A percentile compares a stretch with the other conserved stretches of the same genome.
These are phyloP conservation scores for Cephalotes varians DNA, from an alignment of 2,888 invertebrate species.

Conservation along the genomic window DNA sequence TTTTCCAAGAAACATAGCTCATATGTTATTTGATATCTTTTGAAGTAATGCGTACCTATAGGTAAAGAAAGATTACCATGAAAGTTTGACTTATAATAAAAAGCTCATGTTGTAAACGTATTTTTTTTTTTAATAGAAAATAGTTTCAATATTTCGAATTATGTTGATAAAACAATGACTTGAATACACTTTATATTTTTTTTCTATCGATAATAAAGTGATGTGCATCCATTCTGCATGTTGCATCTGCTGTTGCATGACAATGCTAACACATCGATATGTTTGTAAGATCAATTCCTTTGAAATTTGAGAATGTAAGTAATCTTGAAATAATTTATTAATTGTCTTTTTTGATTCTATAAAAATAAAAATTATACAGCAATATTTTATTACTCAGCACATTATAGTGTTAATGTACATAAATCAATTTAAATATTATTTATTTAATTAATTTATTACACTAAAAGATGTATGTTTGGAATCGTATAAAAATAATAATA, in stretches of 20 bases:
- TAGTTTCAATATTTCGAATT: neutral
- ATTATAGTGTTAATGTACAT: neutral
- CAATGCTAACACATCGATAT: neutral
- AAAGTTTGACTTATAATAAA: conserved; percentile 7
- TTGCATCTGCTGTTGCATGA: neutral
- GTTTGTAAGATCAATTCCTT: neutral
- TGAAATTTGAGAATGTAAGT: conserved; percentile 7
- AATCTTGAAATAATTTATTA: neutral
- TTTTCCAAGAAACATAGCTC: neutral
- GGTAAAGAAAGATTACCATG: neutral
- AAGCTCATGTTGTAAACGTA: neutral
- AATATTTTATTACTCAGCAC: neutral
- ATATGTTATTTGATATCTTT: neutral
- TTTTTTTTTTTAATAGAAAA: neutral
- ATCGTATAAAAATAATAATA: neutral
- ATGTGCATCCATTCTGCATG: neutral
- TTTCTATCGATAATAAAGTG: neutral
- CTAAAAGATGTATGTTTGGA: too few species aligned
- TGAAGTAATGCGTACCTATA: neutral
- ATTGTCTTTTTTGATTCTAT: neutral
- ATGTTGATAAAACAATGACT: neutral
- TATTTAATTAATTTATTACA: neutral
- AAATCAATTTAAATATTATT: neutral
- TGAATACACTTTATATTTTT: neutral
- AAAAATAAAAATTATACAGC: neutral